These are phyloP conservation scores for Nasonovia ribisnigri DNA, from an alignment of 2,888 invertebrate species.

Conservation along the genomic window DNA sequence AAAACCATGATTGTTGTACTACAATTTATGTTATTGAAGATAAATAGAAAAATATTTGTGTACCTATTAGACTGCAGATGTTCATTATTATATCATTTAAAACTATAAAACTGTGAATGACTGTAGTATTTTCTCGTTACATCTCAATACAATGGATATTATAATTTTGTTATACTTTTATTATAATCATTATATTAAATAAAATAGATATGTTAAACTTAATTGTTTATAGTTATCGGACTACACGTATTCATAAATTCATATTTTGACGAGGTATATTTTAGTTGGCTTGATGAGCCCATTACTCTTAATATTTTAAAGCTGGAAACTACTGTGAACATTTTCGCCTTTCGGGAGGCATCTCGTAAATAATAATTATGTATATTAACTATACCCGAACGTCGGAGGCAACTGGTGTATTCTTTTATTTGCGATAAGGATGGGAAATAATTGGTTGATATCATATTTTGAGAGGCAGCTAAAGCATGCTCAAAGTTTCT, in stretches of 20 bases:
- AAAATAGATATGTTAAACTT: not conserved
- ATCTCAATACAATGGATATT: not conserved
- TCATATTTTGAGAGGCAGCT: too few species aligned
- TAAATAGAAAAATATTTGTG: not conserved
- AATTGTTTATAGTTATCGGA: not conserved
- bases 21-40: not conserved
- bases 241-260: not conserved
- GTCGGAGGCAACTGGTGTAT: not conserved
- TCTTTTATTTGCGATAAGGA: not conserved
- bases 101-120: not conserved
- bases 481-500: not conserved
- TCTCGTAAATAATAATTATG: not conserved
- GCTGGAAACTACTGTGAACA: not conserved
- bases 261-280: not conserved
- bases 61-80: not conserved
- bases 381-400: not conserved
- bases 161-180: not conserved
- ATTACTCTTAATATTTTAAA: not conserved
- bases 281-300: not conserved
- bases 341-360: not conserved
- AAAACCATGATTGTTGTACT: not conserved
- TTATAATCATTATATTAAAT: not conserved
- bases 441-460: not conserved
- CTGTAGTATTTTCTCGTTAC: not conserved
- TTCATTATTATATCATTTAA: not conserved